A percentile compares a stretch with the other conserved stretches of the same genome.
Conservation (phyloP, 2,113 vertebrate species). For the Solea senegalensis region DNA sequence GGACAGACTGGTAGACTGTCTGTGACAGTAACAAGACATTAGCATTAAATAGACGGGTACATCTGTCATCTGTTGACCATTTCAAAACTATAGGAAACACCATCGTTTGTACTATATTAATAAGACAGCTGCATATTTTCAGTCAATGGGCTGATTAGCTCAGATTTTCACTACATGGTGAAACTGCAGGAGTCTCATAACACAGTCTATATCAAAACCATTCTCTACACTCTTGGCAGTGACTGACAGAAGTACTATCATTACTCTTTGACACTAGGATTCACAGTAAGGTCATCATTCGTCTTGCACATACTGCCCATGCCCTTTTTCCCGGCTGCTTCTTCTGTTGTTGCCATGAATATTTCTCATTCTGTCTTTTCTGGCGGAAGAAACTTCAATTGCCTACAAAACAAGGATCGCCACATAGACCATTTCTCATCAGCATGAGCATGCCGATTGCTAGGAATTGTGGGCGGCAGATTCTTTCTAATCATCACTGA, state of each 20-base stretch:
- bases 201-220: constrained; percentile 20
- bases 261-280: constrained; percentile 23
- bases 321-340: background rate
- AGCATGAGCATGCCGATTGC: constrained; percentile 57
- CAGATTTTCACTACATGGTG: background rate
- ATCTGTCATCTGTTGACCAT: background rate
- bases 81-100: background rate
- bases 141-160: background rate
- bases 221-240: constrained; percentile 19
- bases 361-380: background rate
- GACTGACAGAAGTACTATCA: constrained; percentile 23
- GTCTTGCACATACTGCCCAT: background rate
- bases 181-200: constrained; percentile 17
- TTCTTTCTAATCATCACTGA: constrained; percentile 73
- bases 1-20: background rate
- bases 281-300: constrained; percentile 22
- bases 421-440: constrained; percentile 68
- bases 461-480: constrained; percentile 66
- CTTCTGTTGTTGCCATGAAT: constrained; percentile 10
- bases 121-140: background rate
- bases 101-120: background rate
- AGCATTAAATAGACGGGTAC: background rate
- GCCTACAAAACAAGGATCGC: constrained; percentile 42
- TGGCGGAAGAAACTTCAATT: constrained; percentile 23
- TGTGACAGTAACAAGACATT: constrained; percentile 21